Conservation (phyloP, 1,140 invertebrate species). For the Probaryconus sp. region DNA sequence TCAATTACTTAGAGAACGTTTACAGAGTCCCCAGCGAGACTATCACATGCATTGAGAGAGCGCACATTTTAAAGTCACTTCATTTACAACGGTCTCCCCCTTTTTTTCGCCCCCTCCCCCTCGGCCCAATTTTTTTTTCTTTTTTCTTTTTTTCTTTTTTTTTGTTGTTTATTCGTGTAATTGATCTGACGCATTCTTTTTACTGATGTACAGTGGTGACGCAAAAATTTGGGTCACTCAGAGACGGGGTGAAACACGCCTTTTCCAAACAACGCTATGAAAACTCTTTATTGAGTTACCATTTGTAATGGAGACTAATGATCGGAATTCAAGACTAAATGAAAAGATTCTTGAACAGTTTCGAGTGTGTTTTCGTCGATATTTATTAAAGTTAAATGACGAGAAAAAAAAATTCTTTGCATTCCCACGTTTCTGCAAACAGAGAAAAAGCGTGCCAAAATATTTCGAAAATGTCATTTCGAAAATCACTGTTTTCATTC, state of each 20-base stretch:
- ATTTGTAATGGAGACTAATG: background rate
- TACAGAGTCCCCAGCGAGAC: slow-evolving; percentile 22
- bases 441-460: no score
- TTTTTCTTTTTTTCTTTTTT: slow-evolving; percentile 1
- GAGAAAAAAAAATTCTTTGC: no score
- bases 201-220: background rate
- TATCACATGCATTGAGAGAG: slow-evolving; percentile 31
- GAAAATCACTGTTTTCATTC: no score
- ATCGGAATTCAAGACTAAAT: background rate
- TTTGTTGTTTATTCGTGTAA: slow-evolving; percentile 35
- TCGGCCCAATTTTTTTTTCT: background rate
- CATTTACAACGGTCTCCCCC: slow-evolving; percentile 10
- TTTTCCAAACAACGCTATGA: slow-evolving; percentile 4
- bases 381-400: slow-evolving; percentile 1
- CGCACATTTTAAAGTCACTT: slow-evolving; percentile 23
- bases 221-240: slow-evolving; percentile 14
- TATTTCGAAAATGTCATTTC: no score
- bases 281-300: slow-evolving; percentile 7
- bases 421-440: no score
- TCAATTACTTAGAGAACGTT: slow-evolving; percentile 46
- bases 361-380: no score
- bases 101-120: background rate
- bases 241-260: background rate
- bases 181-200: slow-evolving; percentile 25
- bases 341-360: background rate